Percentiles rank a stretch among this genome's conserved stretches.
These are phyloP conservation scores for Erebia aethiops DNA, from an alignment of 2,888 invertebrate species.

Conservation along the genomic window DNA sequence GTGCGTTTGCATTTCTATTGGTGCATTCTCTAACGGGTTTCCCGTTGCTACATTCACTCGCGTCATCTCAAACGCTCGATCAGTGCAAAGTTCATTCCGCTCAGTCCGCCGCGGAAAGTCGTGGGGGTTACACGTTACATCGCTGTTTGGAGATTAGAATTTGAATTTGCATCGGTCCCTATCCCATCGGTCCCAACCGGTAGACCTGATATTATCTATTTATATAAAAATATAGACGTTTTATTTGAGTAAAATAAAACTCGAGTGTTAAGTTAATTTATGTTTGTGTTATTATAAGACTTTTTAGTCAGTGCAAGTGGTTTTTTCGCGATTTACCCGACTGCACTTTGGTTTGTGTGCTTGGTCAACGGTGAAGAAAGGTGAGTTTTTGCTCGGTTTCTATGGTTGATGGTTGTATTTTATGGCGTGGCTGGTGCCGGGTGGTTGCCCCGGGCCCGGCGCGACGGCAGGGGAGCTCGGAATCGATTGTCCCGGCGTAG, in stretches of 20 bases:
- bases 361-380: constrained; percentile 72
- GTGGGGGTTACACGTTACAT: constrained; percentile 57
- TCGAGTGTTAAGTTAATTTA: constrained; percentile 68
- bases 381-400: constrained; percentile 62
- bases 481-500: constrained; percentile 72
- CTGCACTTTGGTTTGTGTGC: constrained; percentile 69
- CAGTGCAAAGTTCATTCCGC: constrained; percentile 69
- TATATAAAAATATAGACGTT: constrained; percentile 2
- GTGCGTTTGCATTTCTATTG: constrained; percentile 53
- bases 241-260: constrained; percentile 42
- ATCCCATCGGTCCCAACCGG: constrained; percentile 60
- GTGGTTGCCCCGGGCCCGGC: constrained; percentile 52
- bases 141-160: constrained; percentile 43
- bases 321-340: constrained; percentile 73
- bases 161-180: constrained; percentile 56
- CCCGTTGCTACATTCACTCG: constrained; percentile 67
- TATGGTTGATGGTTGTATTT: constrained; percentile 44
- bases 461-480: constrained; percentile 65
- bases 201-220: constrained; percentile 38
- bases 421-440: constrained; percentile 50
- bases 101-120: constrained; percentile 76
- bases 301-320: constrained; percentile 67
- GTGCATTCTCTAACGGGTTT: constrained; percentile 56
- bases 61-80: constrained; percentile 58
- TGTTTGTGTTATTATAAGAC: constrained; percentile 65